Conservation (phyloP, 30 jellyfish, hydroid and myxozoan species). For the Rhopilema esculentum region DNA sequence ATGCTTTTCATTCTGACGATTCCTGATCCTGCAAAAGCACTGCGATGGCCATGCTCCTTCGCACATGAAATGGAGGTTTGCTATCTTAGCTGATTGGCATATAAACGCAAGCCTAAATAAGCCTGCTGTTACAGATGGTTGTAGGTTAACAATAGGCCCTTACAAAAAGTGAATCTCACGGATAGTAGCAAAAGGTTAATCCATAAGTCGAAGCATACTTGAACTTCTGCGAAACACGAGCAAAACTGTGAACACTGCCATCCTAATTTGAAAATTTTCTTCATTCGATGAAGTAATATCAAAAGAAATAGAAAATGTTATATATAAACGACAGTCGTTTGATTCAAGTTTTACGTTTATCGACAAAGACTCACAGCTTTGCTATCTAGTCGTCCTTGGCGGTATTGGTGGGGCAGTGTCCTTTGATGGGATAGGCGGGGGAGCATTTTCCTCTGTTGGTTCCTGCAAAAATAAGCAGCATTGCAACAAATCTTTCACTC, state of each 20-base stretch:
- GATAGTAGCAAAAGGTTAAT: not conserved
- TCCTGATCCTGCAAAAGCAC: too few relatives aligned
- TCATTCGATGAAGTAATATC: not conserved
- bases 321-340: not conserved
- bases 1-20: too few relatives aligned
- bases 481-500: too few relatives aligned
- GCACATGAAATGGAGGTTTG: too few relatives aligned
- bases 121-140: too few relatives aligned
- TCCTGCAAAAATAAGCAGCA: slow-evolving; percentile 6
- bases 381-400: slow-evolving; percentile 46
- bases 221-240: not conserved
- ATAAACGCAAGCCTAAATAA: too few relatives aligned
- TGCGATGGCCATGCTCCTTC: too few relatives aligned
- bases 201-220: not conserved
- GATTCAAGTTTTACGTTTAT: not conserved
- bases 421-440: slow-evolving; percentile 62
- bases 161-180: too few relatives aligned
- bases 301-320: not conserved
- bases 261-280: too few relatives aligned
- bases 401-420: slow-evolving; percentile 66
- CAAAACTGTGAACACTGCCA: not conserved
- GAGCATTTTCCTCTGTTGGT: slow-evolving; percentile 14
- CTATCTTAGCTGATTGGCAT: too few relatives aligned
- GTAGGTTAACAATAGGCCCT: too few relatives aligned
- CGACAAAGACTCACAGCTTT: not conserved